A percentile compares a stretch with the other conserved stretches of the same genome.
Evolutionary conservation across 2,888 invertebrate species (phyloP).

Genomic region (Villa cingulata): DNA sequence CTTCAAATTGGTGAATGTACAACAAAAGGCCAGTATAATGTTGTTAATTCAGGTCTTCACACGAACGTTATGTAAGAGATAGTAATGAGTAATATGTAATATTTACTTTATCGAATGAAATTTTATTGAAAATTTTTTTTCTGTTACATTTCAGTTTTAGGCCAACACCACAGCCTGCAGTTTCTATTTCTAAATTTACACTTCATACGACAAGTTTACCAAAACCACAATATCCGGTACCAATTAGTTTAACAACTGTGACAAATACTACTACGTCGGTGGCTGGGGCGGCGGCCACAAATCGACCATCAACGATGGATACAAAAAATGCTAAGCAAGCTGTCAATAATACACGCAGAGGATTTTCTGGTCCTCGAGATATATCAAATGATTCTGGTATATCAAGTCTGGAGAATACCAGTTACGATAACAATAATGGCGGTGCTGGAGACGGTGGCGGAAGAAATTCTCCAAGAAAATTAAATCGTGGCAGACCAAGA

Average conservation of each 20-base stretch:
- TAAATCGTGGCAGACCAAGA: slow-evolving; percentile 43
- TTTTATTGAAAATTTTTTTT: not conserved
- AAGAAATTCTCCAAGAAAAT: slow-evolving; percentile 25
- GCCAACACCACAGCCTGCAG: slow-evolving; percentile 34
- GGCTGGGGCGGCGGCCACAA: no score
- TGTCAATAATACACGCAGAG: slow-evolving; percentile 51
- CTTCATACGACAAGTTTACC: slow-evolving; percentile 61
- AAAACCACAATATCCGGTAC: slow-evolving; percentile 53
- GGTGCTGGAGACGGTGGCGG: slow-evolving; percentile 15
- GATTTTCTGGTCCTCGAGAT: slow-evolving; percentile 34
- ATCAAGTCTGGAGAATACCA: slow-evolving; percentile 31
- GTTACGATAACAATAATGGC: slow-evolving; percentile 17
- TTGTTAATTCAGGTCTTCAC: slow-evolving; percentile 32
- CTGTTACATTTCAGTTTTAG: slow-evolving; percentile 23
- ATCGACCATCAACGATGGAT: slow-evolving; percentile 44
- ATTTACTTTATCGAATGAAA: slow-evolving; percentile 3
- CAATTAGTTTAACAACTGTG: slow-evolving; percentile 32
- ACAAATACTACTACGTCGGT: no score
- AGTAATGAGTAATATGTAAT: not conserved
- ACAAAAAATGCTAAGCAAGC: slow-evolving; percentile 58
- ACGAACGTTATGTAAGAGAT: slow-evolving; percentile 35
- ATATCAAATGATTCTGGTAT: slow-evolving; percentile 36
- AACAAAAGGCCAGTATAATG: slow-evolving; percentile 22
- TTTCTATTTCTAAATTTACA: slow-evolving; percentile 44
- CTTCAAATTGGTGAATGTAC: slow-evolving; percentile 17